Conservation (phyloP, 2,797 vertebrate species). For the Falco berigora region DNA sequence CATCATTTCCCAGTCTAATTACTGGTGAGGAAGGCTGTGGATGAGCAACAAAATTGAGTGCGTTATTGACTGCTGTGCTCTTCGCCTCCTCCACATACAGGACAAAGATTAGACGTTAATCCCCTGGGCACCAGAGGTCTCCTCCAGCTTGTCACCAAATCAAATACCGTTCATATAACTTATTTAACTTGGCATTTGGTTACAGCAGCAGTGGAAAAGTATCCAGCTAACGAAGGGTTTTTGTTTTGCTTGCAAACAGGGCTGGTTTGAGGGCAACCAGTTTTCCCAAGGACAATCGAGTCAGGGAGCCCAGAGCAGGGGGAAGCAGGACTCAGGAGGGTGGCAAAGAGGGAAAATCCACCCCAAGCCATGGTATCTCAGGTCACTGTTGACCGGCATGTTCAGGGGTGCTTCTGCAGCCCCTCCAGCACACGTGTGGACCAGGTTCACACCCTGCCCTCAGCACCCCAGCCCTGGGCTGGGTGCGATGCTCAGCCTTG, state of each 20-base stretch:
- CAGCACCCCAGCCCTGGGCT: fast-evolving
- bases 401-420: not conserved
- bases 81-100: not conserved
- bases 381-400: fast-evolving
- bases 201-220: not conserved
- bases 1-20: conserved; percentile 59
- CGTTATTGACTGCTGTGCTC: conserved; percentile 33
- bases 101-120: conserved; percentile 43
- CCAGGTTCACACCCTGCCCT: not conserved
- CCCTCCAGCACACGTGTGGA: fast-evolving
- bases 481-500: not conserved
- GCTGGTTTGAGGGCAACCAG: not conserved
- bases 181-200: not conserved
- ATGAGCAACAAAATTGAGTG: conserved; percentile 41
- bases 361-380: fast-evolving
- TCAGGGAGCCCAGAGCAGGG: not conserved
- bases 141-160: conserved; percentile 13
- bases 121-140: conserved; percentile 18
- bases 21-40: conserved; percentile 14
- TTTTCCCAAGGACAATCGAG: not conserved
- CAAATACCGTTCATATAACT: not conserved
- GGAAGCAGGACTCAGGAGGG: not conserved
- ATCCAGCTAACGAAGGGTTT: not conserved
- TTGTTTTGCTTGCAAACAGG: not conserved
- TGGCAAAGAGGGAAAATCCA: not conserved